Evolutionary conservation across 2,888 invertebrate genomes (phyloP).

Genomic region (Cataglyphis albicans): DNA sequence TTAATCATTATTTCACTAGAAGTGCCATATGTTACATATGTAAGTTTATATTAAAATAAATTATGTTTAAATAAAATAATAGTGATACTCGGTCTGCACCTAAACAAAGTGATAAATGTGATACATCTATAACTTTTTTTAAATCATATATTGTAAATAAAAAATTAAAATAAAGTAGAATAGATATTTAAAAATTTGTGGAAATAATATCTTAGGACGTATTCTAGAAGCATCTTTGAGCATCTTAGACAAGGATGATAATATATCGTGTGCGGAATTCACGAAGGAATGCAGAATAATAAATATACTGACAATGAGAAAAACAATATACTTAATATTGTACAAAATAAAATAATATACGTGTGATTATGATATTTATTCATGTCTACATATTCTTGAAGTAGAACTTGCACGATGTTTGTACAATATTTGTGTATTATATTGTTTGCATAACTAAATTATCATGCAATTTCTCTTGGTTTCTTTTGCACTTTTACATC

Average conservation of each 20-base stretch:
- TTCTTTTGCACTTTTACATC: not conserved
- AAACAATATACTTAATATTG: conserved; percentile 34
- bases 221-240: too few relatives aligned
- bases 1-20: not conserved
- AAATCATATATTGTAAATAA: conserved; percentile 18
- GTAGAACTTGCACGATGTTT: conserved; percentile 7
- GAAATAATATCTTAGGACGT: not conserved
- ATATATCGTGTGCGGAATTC: not conserved
- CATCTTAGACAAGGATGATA: not conserved
- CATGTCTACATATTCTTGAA: not conserved
- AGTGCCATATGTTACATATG: not conserved
- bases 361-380: conserved; percentile 2
- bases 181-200: not conserved
- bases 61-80: not conserved
- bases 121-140: not conserved
- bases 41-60: not conserved
- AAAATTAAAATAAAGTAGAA: not conserved
- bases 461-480: not conserved
- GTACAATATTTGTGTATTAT: not conserved
- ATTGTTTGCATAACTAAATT: not conserved
- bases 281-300: not conserved
- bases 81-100: not conserved
- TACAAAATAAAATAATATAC: conserved; percentile 10
- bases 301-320: not conserved
- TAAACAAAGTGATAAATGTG: not conserved